Conservation (phyloP, 1,140 invertebrate genomes). For the Drosophila kanapiae region DNA sequence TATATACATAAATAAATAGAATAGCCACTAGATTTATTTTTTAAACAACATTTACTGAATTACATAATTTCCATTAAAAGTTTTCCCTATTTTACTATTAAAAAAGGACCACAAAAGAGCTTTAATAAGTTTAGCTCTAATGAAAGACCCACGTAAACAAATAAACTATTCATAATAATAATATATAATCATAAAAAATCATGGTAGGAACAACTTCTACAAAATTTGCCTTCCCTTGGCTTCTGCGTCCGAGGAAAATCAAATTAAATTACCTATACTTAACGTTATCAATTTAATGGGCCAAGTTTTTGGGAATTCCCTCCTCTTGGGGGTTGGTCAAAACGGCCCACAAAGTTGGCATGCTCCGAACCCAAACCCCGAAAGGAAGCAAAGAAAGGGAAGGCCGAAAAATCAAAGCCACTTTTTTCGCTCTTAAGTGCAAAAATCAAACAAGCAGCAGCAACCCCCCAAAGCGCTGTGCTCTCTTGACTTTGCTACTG, state of each 20-base stretch:
- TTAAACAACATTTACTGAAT: too few relatives aligned
- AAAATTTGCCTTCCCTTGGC: not conserved
- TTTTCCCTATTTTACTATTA: too few relatives aligned
- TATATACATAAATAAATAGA: too few relatives aligned
- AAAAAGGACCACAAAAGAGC: too few relatives aligned
- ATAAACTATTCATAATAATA: slow-evolving; percentile 7
- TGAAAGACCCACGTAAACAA: not conserved
- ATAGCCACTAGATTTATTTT: too few relatives aligned
- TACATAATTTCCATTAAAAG: too few relatives aligned
- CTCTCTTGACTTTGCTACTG: slow-evolving; percentile 9
- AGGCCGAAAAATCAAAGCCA: slow-evolving; percentile 66
- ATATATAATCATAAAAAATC: not conserved
- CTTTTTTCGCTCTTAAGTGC: slow-evolving; percentile 76
- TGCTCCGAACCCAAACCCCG: slow-evolving; percentile 13
- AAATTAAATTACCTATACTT: slow-evolving; percentile 31
- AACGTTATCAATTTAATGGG: slow-evolving; percentile 48
- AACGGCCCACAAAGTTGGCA: slow-evolving; percentile 30
- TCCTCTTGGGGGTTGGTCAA: slow-evolving; percentile 35
- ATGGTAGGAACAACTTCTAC: not conserved
- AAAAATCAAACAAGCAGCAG: slow-evolving; percentile 65
- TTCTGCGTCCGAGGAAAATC: slow-evolving; percentile 10
- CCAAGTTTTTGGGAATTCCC: slow-evolving; percentile 31
- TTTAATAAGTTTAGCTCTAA: too few relatives aligned
- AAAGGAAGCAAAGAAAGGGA: not conserved
- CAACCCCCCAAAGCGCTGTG: slow-evolving; percentile 36